Evolutionary conservation across 1,140 invertebrate genomes (phyloP).

Genomic region (Pogonomyrmex californicus): DNA sequence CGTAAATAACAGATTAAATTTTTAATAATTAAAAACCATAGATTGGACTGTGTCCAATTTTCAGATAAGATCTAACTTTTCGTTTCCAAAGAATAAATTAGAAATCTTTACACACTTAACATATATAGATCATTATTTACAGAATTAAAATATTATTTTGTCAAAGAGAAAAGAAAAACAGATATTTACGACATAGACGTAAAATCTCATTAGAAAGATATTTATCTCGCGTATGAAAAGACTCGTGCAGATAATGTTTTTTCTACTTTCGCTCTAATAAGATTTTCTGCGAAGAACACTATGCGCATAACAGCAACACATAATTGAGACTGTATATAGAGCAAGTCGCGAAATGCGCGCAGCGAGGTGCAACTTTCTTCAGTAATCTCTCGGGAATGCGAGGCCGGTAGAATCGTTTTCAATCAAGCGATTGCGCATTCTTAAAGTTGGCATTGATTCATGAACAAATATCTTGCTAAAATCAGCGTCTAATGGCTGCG

Average conservation of each 20-base stretch:
- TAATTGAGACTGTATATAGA: conserved; percentile 72
- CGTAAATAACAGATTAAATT: not conserved
- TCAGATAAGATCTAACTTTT: no score
- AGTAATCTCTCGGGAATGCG: conserved; percentile 2
- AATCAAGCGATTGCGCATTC: conserved; percentile 17
- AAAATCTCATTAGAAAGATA: conserved; percentile 36
- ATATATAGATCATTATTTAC: not conserved
- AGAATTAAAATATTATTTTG: conserved; percentile 1
- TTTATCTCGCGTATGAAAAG: conserved; percentile 11
- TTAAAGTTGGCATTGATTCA: not conserved
- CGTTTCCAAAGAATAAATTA: not conserved
- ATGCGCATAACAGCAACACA: conserved; percentile 65
- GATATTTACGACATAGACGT: not conserved
- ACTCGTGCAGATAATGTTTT: conserved; percentile 33
- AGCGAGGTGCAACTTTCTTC: conserved; percentile 54
- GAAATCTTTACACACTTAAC: not conserved
- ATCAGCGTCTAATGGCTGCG: not conserved
- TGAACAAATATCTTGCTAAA: not conserved
- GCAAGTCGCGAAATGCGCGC: conserved; percentile 52
- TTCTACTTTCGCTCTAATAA: conserved; percentile 55
- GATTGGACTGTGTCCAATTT: not conserved
- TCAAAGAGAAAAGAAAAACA: not conserved
- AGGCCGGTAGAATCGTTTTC: conserved; percentile 31
- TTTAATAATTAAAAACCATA: conserved; percentile 3
- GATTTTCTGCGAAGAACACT: conserved; percentile 7